Evolutionary conservation across 1,140 invertebrate species (phyloP).

Genomic region (Cardiocondyla obscurior): DNA sequence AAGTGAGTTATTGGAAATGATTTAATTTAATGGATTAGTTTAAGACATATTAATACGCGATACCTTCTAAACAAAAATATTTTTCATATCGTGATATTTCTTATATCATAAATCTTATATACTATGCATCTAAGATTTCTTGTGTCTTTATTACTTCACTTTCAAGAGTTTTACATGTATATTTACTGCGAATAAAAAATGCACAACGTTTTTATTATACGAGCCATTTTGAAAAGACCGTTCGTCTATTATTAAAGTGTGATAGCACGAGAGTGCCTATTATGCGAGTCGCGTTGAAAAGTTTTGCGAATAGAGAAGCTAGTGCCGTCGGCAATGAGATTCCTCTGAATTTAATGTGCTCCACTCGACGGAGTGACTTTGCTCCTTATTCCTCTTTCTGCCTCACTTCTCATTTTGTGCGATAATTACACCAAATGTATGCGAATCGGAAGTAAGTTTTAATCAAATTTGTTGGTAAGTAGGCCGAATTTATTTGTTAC

Average conservation of each 20-base stretch:
- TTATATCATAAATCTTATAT: too few species aligned
- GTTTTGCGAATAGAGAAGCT: constrained; percentile 46
- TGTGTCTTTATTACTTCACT: not conserved
- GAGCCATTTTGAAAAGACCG: not conserved
- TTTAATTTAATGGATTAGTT: too few species aligned
- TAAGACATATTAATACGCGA: too few species aligned
- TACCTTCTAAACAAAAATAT: too few species aligned
- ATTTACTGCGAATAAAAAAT: constrained; percentile 9
- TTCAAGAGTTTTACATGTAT: not conserved
- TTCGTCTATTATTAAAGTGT: constrained; percentile 43
- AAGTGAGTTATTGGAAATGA: too few species aligned
- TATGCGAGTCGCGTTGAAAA: constrained; percentile 47
- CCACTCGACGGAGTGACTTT: constrained; percentile 32
- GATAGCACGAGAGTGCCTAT: constrained; percentile 47
- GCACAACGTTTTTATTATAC: not conserved
- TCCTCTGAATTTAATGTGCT: constrained; percentile 53
- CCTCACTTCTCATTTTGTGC: constrained; percentile 29
- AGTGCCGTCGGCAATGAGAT: constrained; percentile 42
- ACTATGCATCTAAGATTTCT: not conserved
- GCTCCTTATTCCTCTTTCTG: constrained; percentile 46
- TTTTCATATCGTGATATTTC: too few species aligned
- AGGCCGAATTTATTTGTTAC: constrained; percentile 20
- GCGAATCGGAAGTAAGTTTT: constrained; percentile 61
- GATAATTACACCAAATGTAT: constrained; percentile 61
- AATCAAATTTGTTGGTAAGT: constrained; percentile 64